phyloP scores from a whole-genome alignment of 2,113 vertebrate species.

The Noturus placidus region DNA sequence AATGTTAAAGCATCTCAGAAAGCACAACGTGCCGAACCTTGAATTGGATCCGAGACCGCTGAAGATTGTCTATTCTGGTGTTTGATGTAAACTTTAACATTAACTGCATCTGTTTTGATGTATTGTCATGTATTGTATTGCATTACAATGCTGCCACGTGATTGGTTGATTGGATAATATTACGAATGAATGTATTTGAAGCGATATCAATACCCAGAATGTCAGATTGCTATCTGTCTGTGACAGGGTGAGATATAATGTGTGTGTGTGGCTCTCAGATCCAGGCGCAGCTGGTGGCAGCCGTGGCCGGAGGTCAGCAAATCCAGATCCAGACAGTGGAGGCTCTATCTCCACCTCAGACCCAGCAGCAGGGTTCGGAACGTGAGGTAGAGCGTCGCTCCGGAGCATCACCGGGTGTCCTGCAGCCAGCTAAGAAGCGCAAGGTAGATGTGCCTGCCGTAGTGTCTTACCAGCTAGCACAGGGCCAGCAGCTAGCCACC shows the following conservation, averaged over 20 bases:
- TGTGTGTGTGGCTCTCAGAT: conserved; percentile 65
- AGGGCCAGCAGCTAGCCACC: conserved; percentile 93
- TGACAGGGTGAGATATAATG: not conserved
- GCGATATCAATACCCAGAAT: not conserved
- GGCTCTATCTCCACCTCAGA: conserved; percentile 84
- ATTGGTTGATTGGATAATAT: not conserved
- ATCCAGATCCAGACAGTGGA: conserved; percentile 96
- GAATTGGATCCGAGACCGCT: not conserved
- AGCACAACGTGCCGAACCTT: not conserved
- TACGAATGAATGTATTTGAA: not conserved
- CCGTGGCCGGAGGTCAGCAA: conserved; percentile 87
- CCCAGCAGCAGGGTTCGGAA: conserved; percentile 84
- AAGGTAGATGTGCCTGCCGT: conserved; percentile 96
- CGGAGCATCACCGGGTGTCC: conserved; percentile 82
- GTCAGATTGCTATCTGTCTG: not conserved
- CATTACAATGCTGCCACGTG: not conserved
- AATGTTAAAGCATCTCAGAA: not conserved
- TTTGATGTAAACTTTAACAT: not conserved
- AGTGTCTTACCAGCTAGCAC: conserved; percentile 91
- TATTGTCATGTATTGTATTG: too few relatives aligned
- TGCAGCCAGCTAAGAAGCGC: conserved; percentile 97
- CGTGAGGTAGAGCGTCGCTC: conserved; percentile 85
- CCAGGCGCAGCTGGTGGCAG: conserved; percentile 92
- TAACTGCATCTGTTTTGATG: not conserved
- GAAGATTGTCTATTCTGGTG: not conserved